Evolutionary conservation across 2,888 invertebrate species (phyloP).

Genomic region (Polyommatus icarus): DNA sequence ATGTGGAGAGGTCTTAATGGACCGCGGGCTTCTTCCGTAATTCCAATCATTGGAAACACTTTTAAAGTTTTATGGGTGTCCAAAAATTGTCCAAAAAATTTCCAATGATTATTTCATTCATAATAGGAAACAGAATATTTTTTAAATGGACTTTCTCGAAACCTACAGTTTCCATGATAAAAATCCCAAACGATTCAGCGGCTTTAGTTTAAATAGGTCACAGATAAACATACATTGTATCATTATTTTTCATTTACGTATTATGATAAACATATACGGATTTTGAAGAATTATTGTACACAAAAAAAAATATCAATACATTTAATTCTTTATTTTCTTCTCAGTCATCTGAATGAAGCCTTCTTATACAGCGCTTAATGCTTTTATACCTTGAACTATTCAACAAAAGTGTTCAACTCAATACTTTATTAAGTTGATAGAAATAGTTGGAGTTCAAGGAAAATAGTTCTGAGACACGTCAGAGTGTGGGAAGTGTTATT

Average conservation of each 20-base stretch:
- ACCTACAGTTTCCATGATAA: too few relatives aligned
- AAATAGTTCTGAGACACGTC: neutral
- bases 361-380: neutral
- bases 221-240: too few relatives aligned
- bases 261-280: too few relatives aligned
- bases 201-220: too few relatives aligned
- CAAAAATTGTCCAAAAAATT: neutral
- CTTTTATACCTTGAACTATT: neutral
- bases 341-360: neutral
- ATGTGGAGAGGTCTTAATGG: neutral
- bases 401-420: neutral
- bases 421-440: conserved; percentile 10
- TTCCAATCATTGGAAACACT: neutral
- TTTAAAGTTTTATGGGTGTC: neutral
- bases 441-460: conserved; percentile 12
- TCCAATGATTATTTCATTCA: neutral
- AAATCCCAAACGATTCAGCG: too few relatives aligned
- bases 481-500: neutral
- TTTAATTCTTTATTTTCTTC: neutral
- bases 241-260: too few relatives aligned
- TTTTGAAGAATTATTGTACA: too few relatives aligned
- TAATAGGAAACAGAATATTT: neutral
- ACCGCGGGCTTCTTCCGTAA: neutral
- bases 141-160: too few relatives aligned
- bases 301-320: neutral